phyloP scores from a whole-genome alignment of 2,888 invertebrate genomes.

The Choristoneura rosaceana region DNA sequence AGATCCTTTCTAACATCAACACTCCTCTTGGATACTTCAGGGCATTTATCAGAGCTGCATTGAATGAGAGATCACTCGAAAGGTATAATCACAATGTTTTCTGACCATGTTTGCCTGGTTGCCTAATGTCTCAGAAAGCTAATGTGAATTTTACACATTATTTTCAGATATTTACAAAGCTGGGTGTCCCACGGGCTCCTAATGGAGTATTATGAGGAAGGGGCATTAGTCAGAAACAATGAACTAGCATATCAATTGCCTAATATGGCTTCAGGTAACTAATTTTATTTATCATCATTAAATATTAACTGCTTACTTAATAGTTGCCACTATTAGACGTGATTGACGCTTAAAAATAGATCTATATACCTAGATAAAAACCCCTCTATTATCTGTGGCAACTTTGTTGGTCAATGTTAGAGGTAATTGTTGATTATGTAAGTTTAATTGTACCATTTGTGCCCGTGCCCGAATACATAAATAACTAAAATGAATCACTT shows the following conservation, averaged over 20 bases:
- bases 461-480: no score
- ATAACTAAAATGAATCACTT: no score
- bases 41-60: conserved; percentile 94
- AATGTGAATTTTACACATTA: conserved; percentile 25
- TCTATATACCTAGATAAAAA: no score
- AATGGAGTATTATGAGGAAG: conserved; percentile 92
- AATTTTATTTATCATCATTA: not conserved
- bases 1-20: conserved; percentile 83
- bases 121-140: conserved; percentile 4
- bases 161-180: conserved; percentile 88
- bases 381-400: no score
- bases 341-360: not conserved
- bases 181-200: conserved; percentile 89
- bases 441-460: no score
- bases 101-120: conserved; percentile 1
- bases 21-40: conserved; percentile 91
- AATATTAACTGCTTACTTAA: no score
- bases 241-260: conserved; percentile 92
- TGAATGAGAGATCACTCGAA: conserved; percentile 96
- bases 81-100: conserved; percentile 61
- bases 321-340: not conserved
- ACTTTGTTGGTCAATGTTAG: no score
- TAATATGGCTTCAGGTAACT: conserved; percentile 92
- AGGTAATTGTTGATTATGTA: no score
- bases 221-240: conserved; percentile 93